Percentiles rank a stretch among this genome's conserved stretches.
Conservation (phyloP, 2,113 vertebrate species). For the Hypomesus transpacificus region DNA sequence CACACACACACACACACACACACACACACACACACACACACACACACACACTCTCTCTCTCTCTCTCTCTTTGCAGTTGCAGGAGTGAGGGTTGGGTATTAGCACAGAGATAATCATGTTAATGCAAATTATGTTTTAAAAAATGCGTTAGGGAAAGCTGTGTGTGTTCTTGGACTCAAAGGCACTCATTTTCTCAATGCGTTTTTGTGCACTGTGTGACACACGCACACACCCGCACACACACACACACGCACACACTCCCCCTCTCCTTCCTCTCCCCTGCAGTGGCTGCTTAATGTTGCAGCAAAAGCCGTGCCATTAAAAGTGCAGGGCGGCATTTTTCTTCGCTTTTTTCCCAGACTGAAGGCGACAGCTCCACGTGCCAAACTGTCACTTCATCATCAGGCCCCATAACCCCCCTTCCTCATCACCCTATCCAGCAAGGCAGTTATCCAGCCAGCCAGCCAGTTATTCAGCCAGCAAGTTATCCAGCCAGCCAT, state of each 20-base stretch:
- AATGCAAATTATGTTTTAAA: too few species aligned
- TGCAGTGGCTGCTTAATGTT: not conserved
- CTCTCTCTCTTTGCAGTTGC: too few species aligned
- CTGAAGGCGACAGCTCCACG: not conserved
- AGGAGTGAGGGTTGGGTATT: too few species aligned
- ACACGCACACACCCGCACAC: not conserved
- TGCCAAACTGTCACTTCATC: not conserved
- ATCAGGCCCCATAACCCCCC: not conserved
- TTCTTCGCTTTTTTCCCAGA: not conserved
- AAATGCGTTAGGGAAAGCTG: too few species aligned
- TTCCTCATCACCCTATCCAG: not conserved
- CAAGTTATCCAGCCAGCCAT: too few species aligned
- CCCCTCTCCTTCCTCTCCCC: not conserved
- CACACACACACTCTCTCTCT: too few species aligned
- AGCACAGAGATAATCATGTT: too few species aligned
- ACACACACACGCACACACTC: not conserved
- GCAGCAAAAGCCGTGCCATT: not conserved
- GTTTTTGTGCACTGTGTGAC: not conserved
- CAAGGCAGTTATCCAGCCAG: not conserved
- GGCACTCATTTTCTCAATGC: not conserved
- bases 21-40: too few species aligned
- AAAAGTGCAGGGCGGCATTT: not conserved
- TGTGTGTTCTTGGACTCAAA: not conserved
- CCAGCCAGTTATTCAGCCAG: not conserved
- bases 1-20: too few species aligned